Evolutionary conservation across 2,888 invertebrate species (phyloP).

Genomic region (Agrenia bidenticulata): DNA sequence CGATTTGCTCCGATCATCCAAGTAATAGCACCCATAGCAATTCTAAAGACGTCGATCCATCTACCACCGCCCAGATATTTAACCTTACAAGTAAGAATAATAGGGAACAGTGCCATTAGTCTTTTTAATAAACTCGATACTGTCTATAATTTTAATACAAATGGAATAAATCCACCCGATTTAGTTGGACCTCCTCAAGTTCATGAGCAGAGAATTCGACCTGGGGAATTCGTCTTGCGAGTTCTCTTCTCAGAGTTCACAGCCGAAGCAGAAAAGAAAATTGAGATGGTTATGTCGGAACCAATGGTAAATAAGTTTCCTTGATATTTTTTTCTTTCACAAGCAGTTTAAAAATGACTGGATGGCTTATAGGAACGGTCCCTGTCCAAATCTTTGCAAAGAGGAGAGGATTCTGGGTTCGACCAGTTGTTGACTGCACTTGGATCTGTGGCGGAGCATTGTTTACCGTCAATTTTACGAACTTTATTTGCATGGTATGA

Average conservation of each 20-base stretch:
- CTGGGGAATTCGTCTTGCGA: conserved; percentile 95
- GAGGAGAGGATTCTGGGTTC: conserved; percentile 93
- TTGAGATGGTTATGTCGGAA: conserved; percentile 91
- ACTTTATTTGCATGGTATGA: conserved; percentile 96
- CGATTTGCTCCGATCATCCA: conserved; percentile 31
- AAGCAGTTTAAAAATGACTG: neutral
- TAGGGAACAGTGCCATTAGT: neutral
- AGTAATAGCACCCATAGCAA: conserved; percentile 17
- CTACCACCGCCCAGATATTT: no score
- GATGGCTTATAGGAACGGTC: conserved; percentile 86
- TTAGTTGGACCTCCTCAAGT: conserved; percentile 2
- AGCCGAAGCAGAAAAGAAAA: conserved; percentile 89
- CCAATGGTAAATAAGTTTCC: conserved; percentile 71
- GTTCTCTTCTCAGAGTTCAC: conserved; percentile 95
- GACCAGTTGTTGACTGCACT: conserved; percentile 90
- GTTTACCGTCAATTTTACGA: conserved; percentile 87
- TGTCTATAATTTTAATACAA: conserved; percentile 2
- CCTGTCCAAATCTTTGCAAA: conserved; percentile 89
- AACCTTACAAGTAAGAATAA: neutral
- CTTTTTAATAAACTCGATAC: neutral
- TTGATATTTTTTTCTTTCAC: neutral
- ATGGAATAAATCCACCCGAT: no score
- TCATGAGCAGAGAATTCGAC: conserved; percentile 59
- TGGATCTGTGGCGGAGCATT: conserved; percentile 94
- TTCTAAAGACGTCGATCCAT: neutral